phyloP scores from a whole-genome alignment of 2,888 invertebrate genomes.

The Furcula furcula region DNA sequence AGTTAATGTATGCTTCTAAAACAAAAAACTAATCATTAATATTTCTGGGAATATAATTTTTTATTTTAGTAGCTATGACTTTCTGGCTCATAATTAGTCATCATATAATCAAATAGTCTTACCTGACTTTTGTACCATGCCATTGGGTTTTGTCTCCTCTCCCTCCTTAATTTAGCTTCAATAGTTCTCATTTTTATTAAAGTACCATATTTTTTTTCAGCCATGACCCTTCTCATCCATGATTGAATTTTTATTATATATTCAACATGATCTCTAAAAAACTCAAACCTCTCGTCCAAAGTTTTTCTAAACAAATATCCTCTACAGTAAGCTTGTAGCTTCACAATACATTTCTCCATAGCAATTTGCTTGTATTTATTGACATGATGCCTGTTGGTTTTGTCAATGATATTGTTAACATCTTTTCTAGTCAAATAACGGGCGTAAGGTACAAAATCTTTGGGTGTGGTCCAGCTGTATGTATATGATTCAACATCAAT shows the following conservation, averaged over 20 bases:
- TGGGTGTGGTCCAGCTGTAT: conserved; percentile 78
- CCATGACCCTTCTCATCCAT: conserved; percentile 82
- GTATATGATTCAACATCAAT: conserved; percentile 76
- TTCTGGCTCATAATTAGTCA: no score
- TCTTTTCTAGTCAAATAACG: conserved; percentile 73
- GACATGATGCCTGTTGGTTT: conserved; percentile 67
- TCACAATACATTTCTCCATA: conserved; percentile 69
- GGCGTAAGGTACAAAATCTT: conserved; percentile 73
- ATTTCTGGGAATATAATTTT: no score
- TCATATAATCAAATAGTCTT: no score
- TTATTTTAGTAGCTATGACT: no score
- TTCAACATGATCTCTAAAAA: conserved; percentile 62
- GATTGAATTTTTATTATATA: conserved; percentile 80
- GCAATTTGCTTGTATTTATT: conserved; percentile 63
- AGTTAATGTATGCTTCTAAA: no score
- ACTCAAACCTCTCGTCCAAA: conserved; percentile 57
- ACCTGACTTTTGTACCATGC: conserved; percentile 80
- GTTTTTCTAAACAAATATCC: conserved; percentile 82
- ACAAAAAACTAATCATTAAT: no score
- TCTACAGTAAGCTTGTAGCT: conserved; percentile 82
- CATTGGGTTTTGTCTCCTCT: conserved; percentile 63
- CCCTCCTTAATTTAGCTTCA: conserved; percentile 58
- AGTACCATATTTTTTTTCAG: conserved; percentile 67
- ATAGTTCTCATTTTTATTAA: conserved; percentile 67
- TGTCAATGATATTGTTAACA: conserved; percentile 57